These are phyloP conservation scores for Pogonomyrmex californicus DNA, from an alignment of 1,140 invertebrate genomes.

Conservation along the genomic window DNA sequence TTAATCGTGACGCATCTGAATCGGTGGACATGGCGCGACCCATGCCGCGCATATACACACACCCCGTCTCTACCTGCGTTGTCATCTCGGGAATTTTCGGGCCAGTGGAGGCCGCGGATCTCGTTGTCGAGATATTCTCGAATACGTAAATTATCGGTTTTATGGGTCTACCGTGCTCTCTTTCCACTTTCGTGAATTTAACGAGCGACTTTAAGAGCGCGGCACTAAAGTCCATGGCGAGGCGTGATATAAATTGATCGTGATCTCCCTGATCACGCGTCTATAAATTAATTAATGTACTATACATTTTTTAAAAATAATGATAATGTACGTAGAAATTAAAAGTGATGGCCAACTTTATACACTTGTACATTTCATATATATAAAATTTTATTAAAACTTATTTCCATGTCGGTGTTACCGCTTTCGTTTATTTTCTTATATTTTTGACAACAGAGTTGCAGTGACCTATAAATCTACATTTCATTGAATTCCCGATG, in stretches of 20 bases:
- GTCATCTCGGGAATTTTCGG: slow-evolving; percentile 77
- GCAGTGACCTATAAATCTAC: neutral
- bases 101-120: slow-evolving; percentile 64
- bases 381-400: neutral
- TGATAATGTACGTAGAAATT: neutral
- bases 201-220: slow-evolving; percentile 34
- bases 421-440: neutral
- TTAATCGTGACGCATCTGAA: slow-evolving; percentile 82
- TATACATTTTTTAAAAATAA: neutral
- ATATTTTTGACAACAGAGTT: neutral
- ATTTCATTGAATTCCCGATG: neutral
- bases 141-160: slow-evolving; percentile 83
- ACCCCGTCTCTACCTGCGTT: slow-evolving; percentile 64
- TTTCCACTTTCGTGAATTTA: slow-evolving; percentile 63
- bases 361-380: neutral
- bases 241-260: slow-evolving; percentile 36
- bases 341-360: neutral
- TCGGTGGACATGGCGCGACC: slow-evolving; percentile 54
- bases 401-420: neutral
- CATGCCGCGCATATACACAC: slow-evolving; percentile 62
- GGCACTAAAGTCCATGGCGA: neutral
- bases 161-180: slow-evolving; percentile 72
- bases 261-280: slow-evolving; percentile 18
- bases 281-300: slow-evolving; percentile 41
- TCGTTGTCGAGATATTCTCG: slow-evolving; percentile 76